Evolutionary conservation across 2,888 invertebrate species (phyloP), one percentile per base, ranked within the genome.

Genomic region (Periphyllus acericola): DNA sequence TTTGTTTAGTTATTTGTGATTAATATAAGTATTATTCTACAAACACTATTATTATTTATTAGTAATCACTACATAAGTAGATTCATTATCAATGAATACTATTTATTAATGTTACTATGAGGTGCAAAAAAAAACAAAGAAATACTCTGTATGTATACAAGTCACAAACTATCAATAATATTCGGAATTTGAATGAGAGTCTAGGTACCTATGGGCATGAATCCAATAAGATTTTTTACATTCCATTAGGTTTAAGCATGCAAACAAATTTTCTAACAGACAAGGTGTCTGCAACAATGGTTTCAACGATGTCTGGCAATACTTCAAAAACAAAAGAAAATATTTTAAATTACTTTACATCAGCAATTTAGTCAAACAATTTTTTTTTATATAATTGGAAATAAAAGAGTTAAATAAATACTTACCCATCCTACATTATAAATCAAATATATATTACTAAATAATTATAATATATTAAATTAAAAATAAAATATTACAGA

Each of bases 151-250:
- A 11, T 29, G 25, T 11, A 68, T 66, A 36, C 32, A 52, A 82
- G 25, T 82, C 32, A 66, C 40, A 71, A 82, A 71, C 32, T 25
- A 55, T 82, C 46, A 82, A 82, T 71, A 46, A 46, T 36, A 55
- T 83, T 83, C 55, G n/a, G 25, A 55, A 72, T 68, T 55, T 74
- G 19, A 55, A 55, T 81, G 21, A 52, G 52, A 55, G 8, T 19
- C 36, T n/a, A 74, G n/a, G 55, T 74, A 74, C 36, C 34, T 83
- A 55, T 60, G 72, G n/a, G 55, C 74, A 83, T 83, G 4, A n/a
- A 83, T 83, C 72, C 71, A 82, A 72, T 82, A 72, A 82, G 52
- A 72, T 82, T 71, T 82, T 82, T 72, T 52, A 52, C n/a, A 82
- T 82, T 82, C 46, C 46, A 52, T 17, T 82, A 25, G 52, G 71